phyloP scores from a whole-genome alignment of 2,797 vertebrate genomes.

The Diceros bicornis region DNA sequence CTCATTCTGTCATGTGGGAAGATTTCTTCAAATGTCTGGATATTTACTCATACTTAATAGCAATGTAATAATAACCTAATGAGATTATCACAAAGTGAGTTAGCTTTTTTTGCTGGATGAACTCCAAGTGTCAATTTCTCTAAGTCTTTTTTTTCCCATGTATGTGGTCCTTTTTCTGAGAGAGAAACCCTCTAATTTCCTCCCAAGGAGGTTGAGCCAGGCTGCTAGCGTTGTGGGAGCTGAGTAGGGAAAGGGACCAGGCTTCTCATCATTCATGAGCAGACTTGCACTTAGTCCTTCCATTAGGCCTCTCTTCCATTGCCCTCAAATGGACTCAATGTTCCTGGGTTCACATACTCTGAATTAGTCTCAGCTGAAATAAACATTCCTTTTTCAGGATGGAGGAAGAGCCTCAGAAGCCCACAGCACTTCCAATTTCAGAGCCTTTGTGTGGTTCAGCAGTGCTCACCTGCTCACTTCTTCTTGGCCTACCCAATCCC shows the following conservation, averaged over 20 bases:
- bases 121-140: background rate
- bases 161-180: background rate
- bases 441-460: background rate
- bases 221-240: background rate
- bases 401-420: background rate
- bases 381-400: background rate
- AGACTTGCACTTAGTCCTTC: background rate
- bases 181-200: background rate
- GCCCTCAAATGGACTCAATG: background rate
- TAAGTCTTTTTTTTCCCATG: background rate
- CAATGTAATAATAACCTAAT: background rate
- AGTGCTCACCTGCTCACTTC: background rate
- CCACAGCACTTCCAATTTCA: background rate
- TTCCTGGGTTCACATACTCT: background rate
- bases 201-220: background rate
- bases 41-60: background rate
- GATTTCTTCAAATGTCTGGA: background rate
- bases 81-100: background rate
- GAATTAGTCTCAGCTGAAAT: background rate
- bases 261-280: background rate
- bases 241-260: background rate
- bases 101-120: background rate
- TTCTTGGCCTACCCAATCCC: background rate
- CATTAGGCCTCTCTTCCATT: fast-evolving
- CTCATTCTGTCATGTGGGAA: background rate